Conservation (phyloP, 2,888 invertebrate species). For the Anthoptus insignis region DNA sequence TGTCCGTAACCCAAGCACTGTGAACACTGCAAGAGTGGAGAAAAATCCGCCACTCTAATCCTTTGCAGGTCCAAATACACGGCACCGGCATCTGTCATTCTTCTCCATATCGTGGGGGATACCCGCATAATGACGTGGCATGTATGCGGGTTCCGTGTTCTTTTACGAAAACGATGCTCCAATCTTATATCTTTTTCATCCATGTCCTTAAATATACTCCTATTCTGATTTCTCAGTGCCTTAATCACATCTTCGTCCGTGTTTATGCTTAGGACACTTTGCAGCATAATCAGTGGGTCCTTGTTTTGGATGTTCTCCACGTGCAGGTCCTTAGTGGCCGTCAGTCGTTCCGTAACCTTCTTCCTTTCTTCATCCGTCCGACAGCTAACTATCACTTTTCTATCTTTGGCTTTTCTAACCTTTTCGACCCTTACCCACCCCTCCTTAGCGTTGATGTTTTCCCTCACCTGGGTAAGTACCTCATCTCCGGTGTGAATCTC, state of each 20-base stretch:
- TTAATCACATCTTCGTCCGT: neutral
- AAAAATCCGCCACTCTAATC: neutral
- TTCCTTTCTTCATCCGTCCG: neutral
- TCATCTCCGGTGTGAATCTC: too few relatives aligned
- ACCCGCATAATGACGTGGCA: neutral
- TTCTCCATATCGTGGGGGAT: neutral
- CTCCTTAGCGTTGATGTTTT: neutral
- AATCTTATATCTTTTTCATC: too few relatives aligned
- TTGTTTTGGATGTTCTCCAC: constrained; percentile 1
- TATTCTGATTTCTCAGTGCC: too few relatives aligned
- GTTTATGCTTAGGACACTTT: neutral
- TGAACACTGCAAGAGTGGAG: neutral
- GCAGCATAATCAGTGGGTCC: neutral
- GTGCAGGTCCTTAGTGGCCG: neutral
- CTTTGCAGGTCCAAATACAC: neutral
- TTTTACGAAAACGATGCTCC: too few relatives aligned
- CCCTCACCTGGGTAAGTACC: neutral
- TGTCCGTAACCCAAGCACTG: neutral
- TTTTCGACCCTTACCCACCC: neutral
- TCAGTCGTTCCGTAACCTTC: neutral
- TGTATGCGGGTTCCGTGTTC: neutral
- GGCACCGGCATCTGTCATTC: neutral
- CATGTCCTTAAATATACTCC: too few relatives aligned
- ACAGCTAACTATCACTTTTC: constrained; percentile 1
- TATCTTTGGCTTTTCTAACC: neutral